Conservation (phyloP, 2,113 vertebrate genomes). For the Muntiacus muntjak region DNA sequence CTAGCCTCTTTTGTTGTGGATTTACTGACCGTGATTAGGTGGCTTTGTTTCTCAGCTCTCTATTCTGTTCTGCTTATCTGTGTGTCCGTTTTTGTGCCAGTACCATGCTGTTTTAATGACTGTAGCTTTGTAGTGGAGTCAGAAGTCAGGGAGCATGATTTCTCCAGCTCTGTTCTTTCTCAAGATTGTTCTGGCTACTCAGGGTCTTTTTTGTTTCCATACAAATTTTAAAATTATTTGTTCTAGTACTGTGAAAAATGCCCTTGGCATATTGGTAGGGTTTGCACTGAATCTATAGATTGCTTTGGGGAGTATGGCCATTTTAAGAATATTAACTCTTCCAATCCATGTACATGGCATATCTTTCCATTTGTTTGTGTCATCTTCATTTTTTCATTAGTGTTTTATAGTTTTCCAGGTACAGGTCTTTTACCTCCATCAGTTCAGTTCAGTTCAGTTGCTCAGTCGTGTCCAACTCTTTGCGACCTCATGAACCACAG, state of each 20-base stretch:
- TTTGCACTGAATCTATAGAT: neutral
- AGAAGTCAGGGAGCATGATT: neutral
- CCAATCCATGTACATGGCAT: neutral
- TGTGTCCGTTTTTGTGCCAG: neutral
- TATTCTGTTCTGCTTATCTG: neutral
- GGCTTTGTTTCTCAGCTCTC: neutral
- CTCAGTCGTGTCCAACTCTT: too few species aligned
- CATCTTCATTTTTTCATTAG: neutral
- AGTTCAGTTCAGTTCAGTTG: too few species aligned
- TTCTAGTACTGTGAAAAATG: neutral
- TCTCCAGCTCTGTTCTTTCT: neutral
- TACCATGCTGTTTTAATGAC: neutral
- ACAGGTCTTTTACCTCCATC: neutral
- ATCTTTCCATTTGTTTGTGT: neutral
- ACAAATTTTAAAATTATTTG: neutral
- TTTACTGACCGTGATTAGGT: neutral
- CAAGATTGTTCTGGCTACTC: neutral
- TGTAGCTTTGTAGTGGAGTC: neutral
- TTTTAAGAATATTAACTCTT: neutral
- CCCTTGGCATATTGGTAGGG: neutral
- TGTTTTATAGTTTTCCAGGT: neutral
- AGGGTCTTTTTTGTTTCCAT: neutral
- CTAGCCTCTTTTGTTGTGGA: neutral
- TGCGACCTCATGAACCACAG: too few species aligned
- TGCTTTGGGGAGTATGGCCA: neutral